Conservation (phyloP, 2,797 vertebrate genomes). For the Alcedo quadribrachys region DNA sequence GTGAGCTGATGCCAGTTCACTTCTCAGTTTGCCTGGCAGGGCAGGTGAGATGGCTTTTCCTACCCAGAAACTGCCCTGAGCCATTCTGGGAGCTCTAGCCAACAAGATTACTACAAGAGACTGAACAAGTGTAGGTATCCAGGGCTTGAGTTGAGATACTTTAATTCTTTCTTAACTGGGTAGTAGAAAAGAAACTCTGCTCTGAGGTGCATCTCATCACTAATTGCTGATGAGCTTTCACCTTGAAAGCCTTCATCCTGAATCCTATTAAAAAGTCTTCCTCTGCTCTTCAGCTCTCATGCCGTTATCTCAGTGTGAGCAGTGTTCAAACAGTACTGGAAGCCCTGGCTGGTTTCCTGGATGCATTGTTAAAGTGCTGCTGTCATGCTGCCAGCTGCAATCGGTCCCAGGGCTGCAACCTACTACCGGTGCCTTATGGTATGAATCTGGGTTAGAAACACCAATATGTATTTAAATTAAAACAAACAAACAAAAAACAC, state of each 20-base stretch:
- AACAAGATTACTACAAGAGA: not conserved
- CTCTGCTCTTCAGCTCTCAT: not conserved
- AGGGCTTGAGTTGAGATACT: not conserved
- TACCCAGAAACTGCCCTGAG: not conserved
- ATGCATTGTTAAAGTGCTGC: not conserved
- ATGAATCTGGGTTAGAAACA: not conserved
- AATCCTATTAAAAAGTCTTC: not conserved
- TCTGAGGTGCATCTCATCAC: not conserved
- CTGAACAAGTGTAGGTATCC: not conserved
- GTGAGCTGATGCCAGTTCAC: not conserved
- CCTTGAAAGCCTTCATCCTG: not conserved
- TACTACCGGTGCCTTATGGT: not conserved
- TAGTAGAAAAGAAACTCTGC: not conserved
- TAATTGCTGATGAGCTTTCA: not conserved
- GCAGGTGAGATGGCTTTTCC: not conserved
- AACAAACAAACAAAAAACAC: not conserved
- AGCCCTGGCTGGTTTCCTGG: constrained; percentile 3
- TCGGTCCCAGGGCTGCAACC: constrained; percentile 10
- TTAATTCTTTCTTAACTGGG: not conserved
- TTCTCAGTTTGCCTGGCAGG: not conserved
- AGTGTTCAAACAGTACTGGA: not conserved
- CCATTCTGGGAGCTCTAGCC: not conserved
- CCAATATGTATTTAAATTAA: not conserved
- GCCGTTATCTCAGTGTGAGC: not conserved
- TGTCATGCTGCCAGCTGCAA: constrained; percentile 29